Percentiles rank a stretch among this genome's conserved stretches.
These are phyloP conservation scores for Scatophagus argus DNA, from an alignment of 2,113 vertebrate species.

Conservation along the genomic window DNA sequence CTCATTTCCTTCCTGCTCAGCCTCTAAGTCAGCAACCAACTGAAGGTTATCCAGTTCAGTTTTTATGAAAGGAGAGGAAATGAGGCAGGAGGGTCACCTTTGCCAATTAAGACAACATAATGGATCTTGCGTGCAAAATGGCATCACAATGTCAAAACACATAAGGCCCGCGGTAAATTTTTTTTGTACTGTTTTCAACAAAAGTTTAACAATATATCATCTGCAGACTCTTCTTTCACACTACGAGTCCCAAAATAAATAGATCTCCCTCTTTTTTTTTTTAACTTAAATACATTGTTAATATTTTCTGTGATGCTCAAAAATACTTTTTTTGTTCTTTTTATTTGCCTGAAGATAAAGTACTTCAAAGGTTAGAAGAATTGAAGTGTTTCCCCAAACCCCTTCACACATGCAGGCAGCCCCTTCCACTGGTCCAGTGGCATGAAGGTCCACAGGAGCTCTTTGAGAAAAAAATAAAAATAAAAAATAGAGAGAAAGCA, in stretches of 20 bases:
- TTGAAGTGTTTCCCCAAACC: slow-evolving; percentile 48
- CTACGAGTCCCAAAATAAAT: slow-evolving; percentile 82
- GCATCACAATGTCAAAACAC: slow-evolving; percentile 83
- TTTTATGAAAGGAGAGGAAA: slow-evolving; percentile 46
- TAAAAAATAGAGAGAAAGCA: slow-evolving; percentile 43
- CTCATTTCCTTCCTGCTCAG: slow-evolving; percentile 52
- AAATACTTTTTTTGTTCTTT: slow-evolving; percentile 76
- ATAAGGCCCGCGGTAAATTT: slow-evolving; percentile 78
- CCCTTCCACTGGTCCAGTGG: slow-evolving; percentile 66
- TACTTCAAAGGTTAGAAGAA: slow-evolving; percentile 75
- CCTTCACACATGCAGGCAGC: slow-evolving; percentile 70
- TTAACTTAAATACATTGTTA: slow-evolving; percentile 81
- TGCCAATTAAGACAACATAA: slow-evolving; percentile 58
- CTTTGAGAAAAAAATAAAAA: slow-evolving; percentile 20
- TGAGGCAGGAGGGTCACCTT: slow-evolving; percentile 49
- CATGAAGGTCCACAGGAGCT: slow-evolving; percentile 59
- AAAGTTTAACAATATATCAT: slow-evolving; percentile 84
- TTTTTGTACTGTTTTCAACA: slow-evolving; percentile 90
- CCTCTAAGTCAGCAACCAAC: slow-evolving; percentile 18
- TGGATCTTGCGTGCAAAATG: slow-evolving; percentile 82
- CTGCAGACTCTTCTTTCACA: slow-evolving; percentile 72
- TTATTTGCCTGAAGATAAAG: slow-evolving; percentile 65
- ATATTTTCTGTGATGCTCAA: slow-evolving; percentile 81
- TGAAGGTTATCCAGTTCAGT: slow-evolving; percentile 52
- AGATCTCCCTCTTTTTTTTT: slow-evolving; percentile 79